Conservation (phyloP, 2,113 vertebrate genomes). For the Bos javanicus region DNA sequence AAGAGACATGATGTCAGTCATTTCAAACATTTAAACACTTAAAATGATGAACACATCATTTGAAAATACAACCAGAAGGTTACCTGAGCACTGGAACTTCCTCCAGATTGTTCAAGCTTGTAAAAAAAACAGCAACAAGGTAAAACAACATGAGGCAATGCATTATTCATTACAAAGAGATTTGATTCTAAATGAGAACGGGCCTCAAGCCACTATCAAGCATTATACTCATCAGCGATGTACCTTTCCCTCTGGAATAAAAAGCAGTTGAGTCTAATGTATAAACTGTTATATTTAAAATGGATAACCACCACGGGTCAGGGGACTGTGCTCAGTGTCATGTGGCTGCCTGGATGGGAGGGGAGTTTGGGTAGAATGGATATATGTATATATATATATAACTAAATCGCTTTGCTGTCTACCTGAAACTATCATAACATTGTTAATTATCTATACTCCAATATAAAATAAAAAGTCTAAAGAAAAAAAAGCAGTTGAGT, state of each 20-base stretch:
- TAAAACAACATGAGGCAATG: background rate
- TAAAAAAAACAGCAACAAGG: constrained; percentile 37
- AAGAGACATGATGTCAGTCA: background rate
- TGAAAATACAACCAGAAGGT: background rate
- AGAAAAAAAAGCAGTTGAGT: background rate
- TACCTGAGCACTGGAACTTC: constrained; percentile 37
- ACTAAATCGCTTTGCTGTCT: background rate
- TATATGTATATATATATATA: background rate
- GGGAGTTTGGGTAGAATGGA: background rate
- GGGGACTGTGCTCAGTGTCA: background rate
- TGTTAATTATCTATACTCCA: background rate
- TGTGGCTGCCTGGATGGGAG: background rate
- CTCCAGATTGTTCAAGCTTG: constrained; percentile 22
- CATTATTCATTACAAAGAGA: background rate
- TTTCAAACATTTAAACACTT: background rate
- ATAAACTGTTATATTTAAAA: background rate
- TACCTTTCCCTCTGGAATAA: background rate
- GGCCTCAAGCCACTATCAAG: background rate
- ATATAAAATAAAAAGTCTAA: background rate
- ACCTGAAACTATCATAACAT: background rate
- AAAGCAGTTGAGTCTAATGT: background rate
- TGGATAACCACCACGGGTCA: background rate
- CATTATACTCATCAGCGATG: background rate
- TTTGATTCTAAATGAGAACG: background rate
- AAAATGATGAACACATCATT: background rate